Evolutionary conservation across 2,113 vertebrate genomes (phyloP), one percentile per base, ranked within the genome.

Genomic region (Cyprinodon brontotheroides): DNA sequence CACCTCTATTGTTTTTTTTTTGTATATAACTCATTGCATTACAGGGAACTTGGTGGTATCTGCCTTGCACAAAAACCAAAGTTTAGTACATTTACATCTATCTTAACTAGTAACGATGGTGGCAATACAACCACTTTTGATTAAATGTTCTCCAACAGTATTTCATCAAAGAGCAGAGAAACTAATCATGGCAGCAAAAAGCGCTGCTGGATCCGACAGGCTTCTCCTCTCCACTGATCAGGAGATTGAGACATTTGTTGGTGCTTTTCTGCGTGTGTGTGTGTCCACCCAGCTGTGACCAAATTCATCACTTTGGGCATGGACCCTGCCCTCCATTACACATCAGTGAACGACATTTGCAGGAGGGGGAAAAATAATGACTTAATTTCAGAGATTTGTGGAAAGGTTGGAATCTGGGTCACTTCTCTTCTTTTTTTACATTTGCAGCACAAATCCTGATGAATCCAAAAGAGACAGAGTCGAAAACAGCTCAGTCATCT

Each of bases 251-350:
- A 77, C 59, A 80, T 91, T 88, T 92, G 77, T 86, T 74, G 73
- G 57, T 64, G 68, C 47, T 77, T 77, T 79, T 70, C 38, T 72
- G 5, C 63, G 61, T 63, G 78, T 50, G 67, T 50, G 71, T 64
- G 65, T 40, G 65, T 61, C 75, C 81, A 77, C 71, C 89, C 87
- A 87, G 87, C 89, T 92, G 92, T 88, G 82, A 93, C 87, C 83
- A 83, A 91, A 93, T 94, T 93, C 90, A 94, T 94, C 90, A 94
- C 88, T 91, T 81, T 89, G 86, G 89, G 89, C 86, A 74, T 85
- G 79, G 90, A 89, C 90, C 86, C 86, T 88, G 87, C 74, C 92
- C 91, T 85, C 91, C 77, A 93, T 93, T 92, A 90, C 92, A 91
- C 91, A 91, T 91, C 91, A 92, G 87, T 92, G 90, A 89, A 89